Base-by-base conservation (phyloP, 2,888 invertebrate species). In the Mechanitis mazaeus region DNA sequence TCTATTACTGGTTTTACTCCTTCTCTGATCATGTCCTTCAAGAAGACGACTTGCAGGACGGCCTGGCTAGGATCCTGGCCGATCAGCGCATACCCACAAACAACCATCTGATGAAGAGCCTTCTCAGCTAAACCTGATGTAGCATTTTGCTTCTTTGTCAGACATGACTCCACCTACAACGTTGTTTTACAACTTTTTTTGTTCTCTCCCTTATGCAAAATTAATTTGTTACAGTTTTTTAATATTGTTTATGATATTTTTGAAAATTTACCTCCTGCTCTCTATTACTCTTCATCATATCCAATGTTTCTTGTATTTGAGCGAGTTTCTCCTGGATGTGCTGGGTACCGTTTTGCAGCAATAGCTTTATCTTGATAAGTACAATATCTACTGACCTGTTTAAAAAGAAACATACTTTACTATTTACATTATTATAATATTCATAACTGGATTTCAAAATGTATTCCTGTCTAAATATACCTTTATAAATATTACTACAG, bases 51-150 rank as follows among this genome's bases (percentile, higher is more conserved):
- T 38, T 78, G 84, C 9, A 73, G 72, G 5, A 89, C 78, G 0
- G 89, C 88, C 31, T 80, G 78, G 6, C 81, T 76, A 0, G 89
- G 88, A n/a, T 89, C 87, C 54, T 89, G 89, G 0, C 89, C 89
- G 3, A 89, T 89, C 63, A 89, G 72, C 0, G 89, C 87, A 60
- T 89, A 89, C 0, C 89, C 89, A 61, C 89, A 90, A 1, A 89
- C 81, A 53, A 88, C 89, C 88, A 90, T 88, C 70, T 89, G 87
- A 58, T 89, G 89, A 0, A 90, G 72, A 2, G 88, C 84, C 66
- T 83, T 87, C 72, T 89, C 88, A 0, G 88, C 87, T n/a, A 89
- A 62, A 0, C 74, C 71, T 45, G 82, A 66, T 0, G 87, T 87
- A 46, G 76, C 76, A 55, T 85, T 87, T 61, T 85, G 81, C 42